Conservation (phyloP, 1,140 invertebrate genomes). For the Drosophila varians region DNA sequence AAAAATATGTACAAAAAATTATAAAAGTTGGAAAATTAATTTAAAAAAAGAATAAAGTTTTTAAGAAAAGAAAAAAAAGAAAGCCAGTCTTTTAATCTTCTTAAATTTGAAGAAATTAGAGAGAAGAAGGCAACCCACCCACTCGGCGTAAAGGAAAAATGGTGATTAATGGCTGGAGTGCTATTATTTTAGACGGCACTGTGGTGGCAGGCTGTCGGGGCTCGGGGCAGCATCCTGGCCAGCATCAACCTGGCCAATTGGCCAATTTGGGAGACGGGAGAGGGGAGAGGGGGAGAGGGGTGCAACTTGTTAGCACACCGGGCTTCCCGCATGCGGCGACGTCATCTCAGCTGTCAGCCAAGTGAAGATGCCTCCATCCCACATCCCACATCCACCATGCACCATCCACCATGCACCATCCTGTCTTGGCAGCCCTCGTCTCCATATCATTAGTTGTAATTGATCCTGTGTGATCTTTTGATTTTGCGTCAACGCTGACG, state of each 20-base stretch:
- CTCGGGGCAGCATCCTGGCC: background rate
- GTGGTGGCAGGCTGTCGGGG: slow-evolving; percentile 1
- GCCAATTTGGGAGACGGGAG: slow-evolving; percentile 66
- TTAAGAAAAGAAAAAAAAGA: no score
- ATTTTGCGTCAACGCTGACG: slow-evolving; percentile 78
- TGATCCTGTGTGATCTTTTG: slow-evolving; percentile 82
- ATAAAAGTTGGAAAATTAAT: no score
- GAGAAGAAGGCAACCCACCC: background rate
- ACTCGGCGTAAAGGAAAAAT: background rate
- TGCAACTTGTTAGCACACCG: slow-evolving; percentile 72
- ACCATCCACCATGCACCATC: no score
- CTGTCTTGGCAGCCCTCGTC: slow-evolving; percentile 5
- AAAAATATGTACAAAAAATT: no score
- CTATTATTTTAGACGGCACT: slow-evolving; percentile 15
- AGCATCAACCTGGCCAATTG: slow-evolving; percentile 47
- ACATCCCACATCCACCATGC: no score
- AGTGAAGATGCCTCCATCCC: slow-evolving; percentile 46
- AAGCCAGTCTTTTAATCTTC: background rate
- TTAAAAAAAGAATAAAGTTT: background rate
- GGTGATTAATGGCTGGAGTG: background rate
- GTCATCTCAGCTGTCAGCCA: slow-evolving; percentile 48
- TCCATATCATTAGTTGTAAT: slow-evolving; percentile 82
- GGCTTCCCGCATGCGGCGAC: slow-evolving; percentile 67
- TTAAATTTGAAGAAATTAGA: background rate
- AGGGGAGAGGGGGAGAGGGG: no score